Conservation (phyloP, 2,113 vertebrate genomes). For the Hylia prasina region DNA sequence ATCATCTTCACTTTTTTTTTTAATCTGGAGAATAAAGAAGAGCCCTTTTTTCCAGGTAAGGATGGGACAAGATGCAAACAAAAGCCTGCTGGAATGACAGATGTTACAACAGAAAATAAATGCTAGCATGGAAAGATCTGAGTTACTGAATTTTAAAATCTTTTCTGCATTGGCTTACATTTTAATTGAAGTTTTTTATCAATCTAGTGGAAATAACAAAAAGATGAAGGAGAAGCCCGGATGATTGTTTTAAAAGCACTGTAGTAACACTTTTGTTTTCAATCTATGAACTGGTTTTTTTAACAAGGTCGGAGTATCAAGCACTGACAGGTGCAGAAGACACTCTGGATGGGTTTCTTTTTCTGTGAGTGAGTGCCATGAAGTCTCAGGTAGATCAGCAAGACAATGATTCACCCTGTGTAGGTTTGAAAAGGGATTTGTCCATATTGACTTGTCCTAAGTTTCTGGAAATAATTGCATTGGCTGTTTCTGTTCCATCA, state of each 20-base stretch:
- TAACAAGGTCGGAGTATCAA: neutral
- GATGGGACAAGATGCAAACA: neutral
- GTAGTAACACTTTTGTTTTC: neutral
- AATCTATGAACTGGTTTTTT: neutral
- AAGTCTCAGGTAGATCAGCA: neutral
- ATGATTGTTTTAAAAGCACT: neutral
- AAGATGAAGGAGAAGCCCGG: neutral
- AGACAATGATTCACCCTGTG: neutral
- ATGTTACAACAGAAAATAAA: neutral
- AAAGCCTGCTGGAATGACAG: neutral
- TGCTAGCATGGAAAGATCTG: neutral
- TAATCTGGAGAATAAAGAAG: neutral
- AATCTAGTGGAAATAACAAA: neutral
- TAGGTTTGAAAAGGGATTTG: neutral
- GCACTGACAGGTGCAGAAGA: neutral
- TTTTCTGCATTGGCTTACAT: neutral
- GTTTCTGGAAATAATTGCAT: neutral
- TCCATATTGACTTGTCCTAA: neutral
- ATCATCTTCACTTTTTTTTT: neutral
- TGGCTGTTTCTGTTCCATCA: neutral
- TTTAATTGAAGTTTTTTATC: neutral
- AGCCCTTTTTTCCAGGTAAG: neutral
- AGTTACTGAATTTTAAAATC: neutral
- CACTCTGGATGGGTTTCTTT: neutral
- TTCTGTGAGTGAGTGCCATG: neutral